Evolutionary conservation across 92 coral and sea anemone genomes (phyloP).

Genomic region (Micromussa lordhowensis): DNA sequence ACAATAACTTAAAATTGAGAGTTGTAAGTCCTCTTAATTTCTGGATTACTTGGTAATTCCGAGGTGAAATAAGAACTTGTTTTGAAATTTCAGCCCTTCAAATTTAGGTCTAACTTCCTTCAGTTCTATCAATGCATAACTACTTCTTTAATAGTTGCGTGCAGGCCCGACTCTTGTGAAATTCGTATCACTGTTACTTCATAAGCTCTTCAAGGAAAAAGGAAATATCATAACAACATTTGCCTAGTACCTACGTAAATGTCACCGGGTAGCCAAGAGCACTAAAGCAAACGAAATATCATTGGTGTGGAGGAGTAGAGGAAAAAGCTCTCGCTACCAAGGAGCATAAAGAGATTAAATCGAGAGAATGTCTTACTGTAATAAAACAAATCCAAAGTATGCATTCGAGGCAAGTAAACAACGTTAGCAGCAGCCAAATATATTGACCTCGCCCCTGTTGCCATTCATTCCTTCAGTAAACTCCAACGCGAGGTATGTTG

Average conservation of each 20-base stretch:
- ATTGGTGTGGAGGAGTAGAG: not conserved
- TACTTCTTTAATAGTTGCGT: not conserved
- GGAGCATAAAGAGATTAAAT: not conserved
- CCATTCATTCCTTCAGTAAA: conserved; percentile 1
- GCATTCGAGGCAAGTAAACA: conserved; percentile 10
- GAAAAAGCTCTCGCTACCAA: not conserved
- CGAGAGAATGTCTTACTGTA: not conserved
- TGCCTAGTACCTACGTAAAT: not conserved
- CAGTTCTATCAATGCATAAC: not conserved
- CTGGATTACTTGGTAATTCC: not conserved
- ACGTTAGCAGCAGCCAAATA: not conserved
- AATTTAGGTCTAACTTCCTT: not conserved
- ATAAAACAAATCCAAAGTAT: not conserved
- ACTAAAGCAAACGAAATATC: not conserved
- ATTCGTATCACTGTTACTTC: not conserved
- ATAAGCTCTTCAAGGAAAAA: not conserved
- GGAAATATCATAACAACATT: not conserved
- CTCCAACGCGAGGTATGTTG: not conserved
- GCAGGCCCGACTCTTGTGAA: not conserved
- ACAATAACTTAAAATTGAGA: not conserved
- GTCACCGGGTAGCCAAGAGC: not conserved
- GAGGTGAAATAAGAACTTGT: not conserved
- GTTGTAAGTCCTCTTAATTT: not conserved
- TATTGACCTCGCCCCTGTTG: conserved; percentile 4
- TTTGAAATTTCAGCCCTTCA: not conserved